Base-by-base conservation (phyloP, 2,888 invertebrate genomes). In the Tribolium freemani region DNA sequence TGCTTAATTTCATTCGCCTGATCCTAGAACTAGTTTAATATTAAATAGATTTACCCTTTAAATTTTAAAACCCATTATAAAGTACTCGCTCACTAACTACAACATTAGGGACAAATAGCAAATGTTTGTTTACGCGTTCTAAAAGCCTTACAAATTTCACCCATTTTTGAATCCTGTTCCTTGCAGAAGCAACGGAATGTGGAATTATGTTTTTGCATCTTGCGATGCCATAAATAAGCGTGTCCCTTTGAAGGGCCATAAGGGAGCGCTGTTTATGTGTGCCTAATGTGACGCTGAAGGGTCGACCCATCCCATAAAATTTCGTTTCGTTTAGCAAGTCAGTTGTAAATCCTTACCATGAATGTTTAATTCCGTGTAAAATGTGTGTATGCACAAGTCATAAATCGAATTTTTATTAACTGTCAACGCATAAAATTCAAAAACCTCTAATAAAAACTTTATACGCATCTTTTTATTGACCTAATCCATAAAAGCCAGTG, bases 21-120 rank as follows among this genome's bases (percentile, higher is more conserved):
- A 8, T 46, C 10, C 20, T 26, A 11, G 48, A 6, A 60, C 9
- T 10, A 60, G 48, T 60, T 60, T 48, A 60, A 48, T 60, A 60
- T 60, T 60, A 26, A 46, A 46, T 60, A 48, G 60, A 60, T 60
- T 60, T 60, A 48, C 21, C 60, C 46, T 10, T 60, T 48, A 60
- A 60, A 60, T 48, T 48, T 60, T 60, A 60, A 60, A 60, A 60
- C 60, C 57, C 45, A 48, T 60, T 48, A 26, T 60, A 21, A 48
- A 60, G 10, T 48, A 48, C 46, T 46, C 60, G 48, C 48, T 20
- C 60, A 48, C 48, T 60, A 60, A 60, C 48, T 60, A 60, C 8
- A 48, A 60, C 60, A 60, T 60, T 60, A 60, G 48, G 11, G 30
- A 11, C 30, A 26, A 60, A 48, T 60, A 48, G 60, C 6, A 48